Evolutionary conservation across 1,140 invertebrate genomes (phyloP), one percentile per base, ranked within the genome.

Genomic region (Drosophila navojoa): DNA sequence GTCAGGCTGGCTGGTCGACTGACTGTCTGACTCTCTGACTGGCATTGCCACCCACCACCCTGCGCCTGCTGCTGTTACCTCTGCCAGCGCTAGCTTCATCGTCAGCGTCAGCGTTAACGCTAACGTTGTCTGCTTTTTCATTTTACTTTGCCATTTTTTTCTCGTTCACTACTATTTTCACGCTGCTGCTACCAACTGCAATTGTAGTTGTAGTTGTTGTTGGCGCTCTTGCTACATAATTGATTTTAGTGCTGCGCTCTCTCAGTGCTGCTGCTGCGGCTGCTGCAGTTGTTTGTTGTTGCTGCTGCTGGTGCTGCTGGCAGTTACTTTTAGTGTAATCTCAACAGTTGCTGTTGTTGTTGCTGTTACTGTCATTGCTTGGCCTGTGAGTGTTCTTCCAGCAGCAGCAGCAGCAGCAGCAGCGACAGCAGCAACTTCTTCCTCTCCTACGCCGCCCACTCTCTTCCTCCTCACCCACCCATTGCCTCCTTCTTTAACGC

Each of bases 211-310:
- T 50, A 69, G 71, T n/a, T 71, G 71, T 32, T 68, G 76, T 9
- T 32, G 81, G 69, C 53, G 74, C 77, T 79, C 62, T 77, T 66
- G 81, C 81, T 89, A 87, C 82, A 89, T 87, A 87, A 87, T 87
- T 87, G 84, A 87, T 87, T 87, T 87, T 89, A 86, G 82, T 87
- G 79, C 79, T 87, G 84, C 60, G 77, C 78, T 87, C 84, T 87
- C 72, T 72, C 68, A 73, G 57, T 59, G 61, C 47, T 40, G 55
- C 63, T 68, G 71, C 71, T 59, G 61, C 40, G 53, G 61, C 47
- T 47, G 57, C 57, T 60, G 71, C 71, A 53, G 27, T 52, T 68
- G 19, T 57, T 47, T 63, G 49, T 32, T 66, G 35, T 32, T 64
- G 61, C 19, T 62, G 61, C 52, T 66, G 35, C 22, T 64, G 61